Conservation (phyloP, 2,797 vertebrate species). For the Macroramphosus scolopax region DNA sequence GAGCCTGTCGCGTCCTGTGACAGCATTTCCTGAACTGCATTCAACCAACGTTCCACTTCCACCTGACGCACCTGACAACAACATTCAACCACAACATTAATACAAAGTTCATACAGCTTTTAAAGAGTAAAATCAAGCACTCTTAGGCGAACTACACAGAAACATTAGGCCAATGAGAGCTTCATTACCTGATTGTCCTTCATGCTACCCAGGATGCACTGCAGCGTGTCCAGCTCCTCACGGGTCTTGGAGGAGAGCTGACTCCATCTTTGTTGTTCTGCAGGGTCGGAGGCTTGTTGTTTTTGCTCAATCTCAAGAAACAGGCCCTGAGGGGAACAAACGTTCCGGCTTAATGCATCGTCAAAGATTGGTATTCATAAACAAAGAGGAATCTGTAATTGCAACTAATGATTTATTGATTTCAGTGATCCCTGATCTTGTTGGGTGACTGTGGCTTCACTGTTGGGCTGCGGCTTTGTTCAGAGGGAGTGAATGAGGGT, state of each 20-base stretch:
- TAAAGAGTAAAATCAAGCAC: too few species aligned
- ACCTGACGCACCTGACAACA: slow-evolving; percentile 76
- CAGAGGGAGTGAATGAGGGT: too few species aligned
- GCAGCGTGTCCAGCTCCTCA: slow-evolving; percentile 82
- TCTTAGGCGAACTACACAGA: too few species aligned
- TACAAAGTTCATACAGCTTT: neutral
- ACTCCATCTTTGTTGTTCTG: slow-evolving; percentile 81
- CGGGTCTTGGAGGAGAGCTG: slow-evolving; percentile 78
- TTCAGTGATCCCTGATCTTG: too few species aligned
- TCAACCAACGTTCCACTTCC: slow-evolving; percentile 86
- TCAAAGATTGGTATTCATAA: too few species aligned
- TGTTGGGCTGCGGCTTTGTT: too few species aligned
- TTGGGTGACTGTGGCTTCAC: too few species aligned
- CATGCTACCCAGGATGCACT: slow-evolving; percentile 83
- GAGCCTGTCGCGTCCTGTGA: slow-evolving; percentile 75
- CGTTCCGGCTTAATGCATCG: slow-evolving; percentile 13
- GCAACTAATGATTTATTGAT: too few species aligned
- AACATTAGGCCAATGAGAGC: neutral
- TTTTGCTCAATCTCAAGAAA: slow-evolving; percentile 84
- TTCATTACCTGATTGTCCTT: slow-evolving; percentile 84
- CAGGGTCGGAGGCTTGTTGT: slow-evolving; percentile 75
- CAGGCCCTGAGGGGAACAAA: slow-evolving; percentile 69
- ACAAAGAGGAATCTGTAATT: too few species aligned
- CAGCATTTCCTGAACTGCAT: slow-evolving; percentile 84
- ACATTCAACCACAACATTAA: slow-evolving; percentile 10